Evolutionary conservation across 2,797 vertebrate species (phyloP).

Genomic region (Serranus cabrilla): DNA sequence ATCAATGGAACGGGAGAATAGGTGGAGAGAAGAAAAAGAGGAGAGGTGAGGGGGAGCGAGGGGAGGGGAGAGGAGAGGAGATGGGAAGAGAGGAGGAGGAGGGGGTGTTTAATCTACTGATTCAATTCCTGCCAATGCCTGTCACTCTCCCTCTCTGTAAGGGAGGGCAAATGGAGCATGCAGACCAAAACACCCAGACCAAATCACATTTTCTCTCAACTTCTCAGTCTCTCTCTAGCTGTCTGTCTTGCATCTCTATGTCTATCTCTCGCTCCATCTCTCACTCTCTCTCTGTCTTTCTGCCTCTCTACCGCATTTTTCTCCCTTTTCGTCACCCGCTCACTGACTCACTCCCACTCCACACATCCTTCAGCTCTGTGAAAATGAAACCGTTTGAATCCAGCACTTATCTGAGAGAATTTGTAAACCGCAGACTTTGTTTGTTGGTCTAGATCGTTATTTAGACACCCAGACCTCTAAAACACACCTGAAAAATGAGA

Average conservation of each 20-base stretch:
- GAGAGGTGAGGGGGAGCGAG: constrained; percentile 21
- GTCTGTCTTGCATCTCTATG: constrained; percentile 69
- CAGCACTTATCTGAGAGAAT: constrained; percentile 57
- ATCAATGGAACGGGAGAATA: constrained; percentile 72
- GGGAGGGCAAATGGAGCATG: constrained; percentile 86
- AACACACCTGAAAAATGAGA: constrained; percentile 31
- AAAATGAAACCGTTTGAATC: constrained; percentile 72
- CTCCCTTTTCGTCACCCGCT: constrained; percentile 52
- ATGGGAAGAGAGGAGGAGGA: constrained; percentile 55
- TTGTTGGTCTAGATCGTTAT: constrained; percentile 35
- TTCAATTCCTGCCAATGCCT: constrained; percentile 87
- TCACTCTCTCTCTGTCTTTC: constrained; percentile 34
- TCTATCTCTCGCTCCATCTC: constrained; percentile 54
- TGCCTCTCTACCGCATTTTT: constrained; percentile 48
- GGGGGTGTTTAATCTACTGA: constrained; percentile 88
- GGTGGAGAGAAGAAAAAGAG: constrained; percentile 50
- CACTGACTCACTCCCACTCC: constrained; percentile 39
- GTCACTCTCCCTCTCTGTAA: constrained; percentile 83
- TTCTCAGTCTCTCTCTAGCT: constrained; percentile 62
- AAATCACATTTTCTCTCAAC: constrained; percentile 84
- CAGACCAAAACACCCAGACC: constrained; percentile 82
- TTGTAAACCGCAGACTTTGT: constrained; percentile 56
- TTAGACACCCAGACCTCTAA: constrained; percentile 20
- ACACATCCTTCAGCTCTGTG: constrained; percentile 41
- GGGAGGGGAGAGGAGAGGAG: constrained; percentile 21